Conservation (phyloP, 2,888 invertebrate species). For the Eutolmus rufibarbis region DNA sequence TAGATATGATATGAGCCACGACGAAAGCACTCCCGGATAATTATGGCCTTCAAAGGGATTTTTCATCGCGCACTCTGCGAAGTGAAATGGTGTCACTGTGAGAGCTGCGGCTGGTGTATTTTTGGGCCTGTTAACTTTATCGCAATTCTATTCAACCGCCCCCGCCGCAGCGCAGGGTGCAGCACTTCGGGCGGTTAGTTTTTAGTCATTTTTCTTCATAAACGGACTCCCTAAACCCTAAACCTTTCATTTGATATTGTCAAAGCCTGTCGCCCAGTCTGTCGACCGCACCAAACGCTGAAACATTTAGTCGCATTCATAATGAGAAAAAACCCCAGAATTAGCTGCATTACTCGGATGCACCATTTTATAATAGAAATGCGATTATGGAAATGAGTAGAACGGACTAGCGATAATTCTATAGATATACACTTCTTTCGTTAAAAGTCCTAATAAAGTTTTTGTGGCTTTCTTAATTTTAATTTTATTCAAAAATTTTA, state of each 20-base stretch:
- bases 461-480: not conserved
- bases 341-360: not conserved
- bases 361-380: not conserved
- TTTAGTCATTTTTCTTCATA: not conserved
- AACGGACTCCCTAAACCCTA: not conserved
- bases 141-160: not conserved
- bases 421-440: not conserved
- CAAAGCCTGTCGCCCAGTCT: not conserved
- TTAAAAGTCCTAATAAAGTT: not conserved
- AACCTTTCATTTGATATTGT: not conserved
- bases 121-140: not conserved
- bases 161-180: not conserved
- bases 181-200: not conserved
- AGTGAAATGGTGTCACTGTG: not conserved
- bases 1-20: slow-evolving; percentile 9
- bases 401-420: not conserved
- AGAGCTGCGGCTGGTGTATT: not conserved
- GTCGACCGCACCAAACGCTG: not conserved
- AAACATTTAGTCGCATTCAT: not conserved
- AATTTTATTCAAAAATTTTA: not conserved
- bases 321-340: not conserved
- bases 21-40: slow-evolving; percentile 22
- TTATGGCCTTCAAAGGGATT: slow-evolving; percentile 32
- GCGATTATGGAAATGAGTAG: not conserved
- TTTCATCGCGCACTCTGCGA: not conserved